These are phyloP conservation scores for Nyctibius grandis DNA, from an alignment of 2,797 vertebrate genomes.

Conservation along the genomic window DNA sequence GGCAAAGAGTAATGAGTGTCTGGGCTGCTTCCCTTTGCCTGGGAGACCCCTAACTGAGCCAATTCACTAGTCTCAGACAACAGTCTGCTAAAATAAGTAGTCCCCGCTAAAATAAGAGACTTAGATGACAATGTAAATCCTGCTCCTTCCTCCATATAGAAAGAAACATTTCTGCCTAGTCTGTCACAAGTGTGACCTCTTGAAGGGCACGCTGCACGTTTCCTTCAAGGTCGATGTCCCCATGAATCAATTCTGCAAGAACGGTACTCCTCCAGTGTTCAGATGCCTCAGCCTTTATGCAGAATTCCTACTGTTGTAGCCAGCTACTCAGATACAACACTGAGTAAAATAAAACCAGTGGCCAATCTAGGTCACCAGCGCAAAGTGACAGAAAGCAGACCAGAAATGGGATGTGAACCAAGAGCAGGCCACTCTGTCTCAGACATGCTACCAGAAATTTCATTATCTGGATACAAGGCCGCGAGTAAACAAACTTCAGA, in stretches of 20 bases:
- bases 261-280: not conserved
- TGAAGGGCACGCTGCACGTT: constrained; percentile 57
- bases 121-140: not conserved
- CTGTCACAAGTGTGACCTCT: constrained; percentile 65
- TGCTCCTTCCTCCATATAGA: constrained; percentile 52
- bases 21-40: not conserved
- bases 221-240: constrained; percentile 20
- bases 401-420: constrained; percentile 13
- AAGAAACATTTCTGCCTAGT: constrained; percentile 69
- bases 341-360: not conserved
- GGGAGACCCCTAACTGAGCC: not conserved
- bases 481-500: constrained; percentile 13
- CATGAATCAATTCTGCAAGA: not conserved
- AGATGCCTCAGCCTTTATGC: not conserved
- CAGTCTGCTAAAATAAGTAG: not conserved
- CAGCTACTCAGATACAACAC: not conserved
- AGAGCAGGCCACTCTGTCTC: not conserved
- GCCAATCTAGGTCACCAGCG: not conserved
- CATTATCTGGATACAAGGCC: not conserved
- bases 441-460: not conserved
- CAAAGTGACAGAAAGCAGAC: not conserved
- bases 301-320: not conserved
- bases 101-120: not conserved
- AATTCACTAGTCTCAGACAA: not conserved
- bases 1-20: not conserved